Base-by-base conservation (phyloP, 1,140 invertebrate species). In the Macrotrachela quadricornifera region DNA sequence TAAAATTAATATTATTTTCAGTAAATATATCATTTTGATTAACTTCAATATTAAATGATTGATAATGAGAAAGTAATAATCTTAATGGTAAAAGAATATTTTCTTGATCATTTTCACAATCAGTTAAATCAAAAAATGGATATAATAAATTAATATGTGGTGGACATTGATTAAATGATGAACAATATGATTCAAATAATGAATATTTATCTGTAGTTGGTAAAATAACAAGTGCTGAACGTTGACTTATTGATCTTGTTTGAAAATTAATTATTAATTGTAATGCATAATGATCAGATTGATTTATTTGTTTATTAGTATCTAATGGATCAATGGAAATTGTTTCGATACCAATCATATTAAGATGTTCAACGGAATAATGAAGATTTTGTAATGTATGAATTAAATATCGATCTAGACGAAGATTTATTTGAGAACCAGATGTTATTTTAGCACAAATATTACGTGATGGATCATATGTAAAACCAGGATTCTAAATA, bases 241-340 rank as follows among this genome's bases (percentile, higher is more conserved):
- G 21, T 4, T 30, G 21, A 30, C 21, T 30, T 4, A 30, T 13
- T 10, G 37, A 36, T 44, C 39, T 50, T 30, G 6, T 40, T 11
- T 21, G 1, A 53, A 53, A 53, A 30, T 46, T 17, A 21, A 53
- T 18, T 15, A 39, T 17, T 15, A 42, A 46, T 14, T 46, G 43
- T 21, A 53, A 21, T 13, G 44, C 51, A 53, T 53, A 53, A 18
- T 53, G 51, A 47, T 53, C 51, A 45, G 51, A 53, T 8, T 21
- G 15, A 42, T 47, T 9, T 38, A 53, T 30, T 30, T 8, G 21
- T 30, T 30, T 30, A 30, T 30, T 2, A 50, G 15, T 50, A 37
- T 50, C 30, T 37, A 8, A 4, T 8, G 21, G 8, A 2, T 30
- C 21, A 30, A 30, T 30, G 2, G 21, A 2, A 30, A 30, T 30